Percentiles rank a stretch among this genome's conserved stretches.
These are phyloP conservation scores for Tiliacea aurago DNA, from an alignment of 2,888 invertebrate species.

Conservation along the genomic window DNA sequence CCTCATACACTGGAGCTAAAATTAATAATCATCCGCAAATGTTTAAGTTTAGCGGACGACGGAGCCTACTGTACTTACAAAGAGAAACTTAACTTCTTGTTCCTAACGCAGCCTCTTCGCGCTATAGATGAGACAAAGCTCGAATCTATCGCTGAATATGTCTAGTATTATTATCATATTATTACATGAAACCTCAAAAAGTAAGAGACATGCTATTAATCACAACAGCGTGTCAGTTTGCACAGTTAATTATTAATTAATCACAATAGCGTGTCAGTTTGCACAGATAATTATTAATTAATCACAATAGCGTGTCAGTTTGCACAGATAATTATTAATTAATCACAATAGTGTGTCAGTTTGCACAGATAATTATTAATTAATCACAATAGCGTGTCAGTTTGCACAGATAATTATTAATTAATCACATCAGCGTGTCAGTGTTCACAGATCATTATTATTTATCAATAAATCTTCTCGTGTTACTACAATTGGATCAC, in stretches of 20 bases:
- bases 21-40: slow-evolving; percentile 45
- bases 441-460: slow-evolving; percentile 29
- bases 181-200: neutral
- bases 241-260: slow-evolving; percentile 35
- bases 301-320: slow-evolving; percentile 31
- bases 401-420: slow-evolving; percentile 33
- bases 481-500: slow-evolving; percentile 17
- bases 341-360: slow-evolving; percentile 31
- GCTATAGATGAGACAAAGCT: slow-evolving; percentile 7
- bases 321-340: slow-evolving; percentile 36
- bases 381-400: slow-evolving; percentile 33
- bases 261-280: slow-evolving; percentile 28
- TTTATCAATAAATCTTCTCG: slow-evolving; percentile 30
- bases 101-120: neutral
- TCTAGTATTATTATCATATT: slow-evolving; percentile 1
- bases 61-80: slow-evolving; percentile 1
- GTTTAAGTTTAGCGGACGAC: slow-evolving; percentile 26
- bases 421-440: slow-evolving; percentile 34
- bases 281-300: slow-evolving; percentile 35
- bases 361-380: slow-evolving; percentile 35
- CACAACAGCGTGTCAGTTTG: slow-evolving; percentile 24
- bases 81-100: slow-evolving; percentile 21
- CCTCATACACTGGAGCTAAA: no score
- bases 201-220: slow-evolving; percentile 29
- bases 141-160: neutral